These are phyloP conservation scores for Ceraclea dissimilis DNA, from an alignment of 2,888 invertebrate genomes.

Conservation along the genomic window DNA sequence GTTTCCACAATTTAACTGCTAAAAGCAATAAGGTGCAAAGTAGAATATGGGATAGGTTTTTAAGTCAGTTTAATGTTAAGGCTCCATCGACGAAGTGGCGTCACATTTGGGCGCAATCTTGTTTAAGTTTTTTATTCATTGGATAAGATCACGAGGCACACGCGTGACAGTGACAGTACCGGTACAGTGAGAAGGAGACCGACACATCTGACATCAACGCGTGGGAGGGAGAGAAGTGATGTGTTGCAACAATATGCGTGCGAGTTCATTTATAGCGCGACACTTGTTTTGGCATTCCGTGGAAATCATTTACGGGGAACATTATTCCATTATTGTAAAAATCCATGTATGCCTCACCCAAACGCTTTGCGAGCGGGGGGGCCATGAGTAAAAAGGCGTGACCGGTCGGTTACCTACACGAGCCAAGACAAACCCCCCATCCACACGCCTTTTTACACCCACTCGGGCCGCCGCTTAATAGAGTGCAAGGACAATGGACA, in stretches of 20 bases:
- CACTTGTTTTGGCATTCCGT: neutral
- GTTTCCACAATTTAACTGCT: too few relatives aligned
- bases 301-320: neutral
- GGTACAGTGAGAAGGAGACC: neutral
- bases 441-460: too few relatives aligned
- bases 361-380: too few relatives aligned
- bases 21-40: too few relatives aligned
- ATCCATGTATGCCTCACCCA: too few relatives aligned
- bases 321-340: too few relatives aligned
- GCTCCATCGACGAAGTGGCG: neutral
- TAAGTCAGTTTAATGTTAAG: neutral
- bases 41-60: too few relatives aligned
- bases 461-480: too few relatives aligned
- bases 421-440: too few relatives aligned
- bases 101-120: neutral
- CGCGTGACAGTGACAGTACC: slow-evolving; percentile 1
- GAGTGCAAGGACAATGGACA: too few relatives aligned
- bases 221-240: neutral
- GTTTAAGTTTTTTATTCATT: neutral
- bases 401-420: too few relatives aligned
- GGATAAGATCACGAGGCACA: neutral
- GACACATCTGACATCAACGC: neutral
- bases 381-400: too few relatives aligned
- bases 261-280: neutral
- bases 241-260: neutral